Base-by-base conservation (phyloP, 2,113 vertebrate genomes). In the Rattus norvegicus region DNA sequence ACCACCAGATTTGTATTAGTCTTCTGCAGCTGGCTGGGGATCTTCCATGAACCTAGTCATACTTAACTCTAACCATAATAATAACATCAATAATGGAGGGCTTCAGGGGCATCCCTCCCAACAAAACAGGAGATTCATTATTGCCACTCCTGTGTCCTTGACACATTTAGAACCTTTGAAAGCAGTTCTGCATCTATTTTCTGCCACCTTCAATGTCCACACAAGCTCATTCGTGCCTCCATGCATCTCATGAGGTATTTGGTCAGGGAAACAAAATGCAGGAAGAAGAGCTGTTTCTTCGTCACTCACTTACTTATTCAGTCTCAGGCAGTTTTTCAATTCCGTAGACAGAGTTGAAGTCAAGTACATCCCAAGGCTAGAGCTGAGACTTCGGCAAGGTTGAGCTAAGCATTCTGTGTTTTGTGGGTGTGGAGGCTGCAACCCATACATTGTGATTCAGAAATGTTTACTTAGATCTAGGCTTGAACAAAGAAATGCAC, bases 391-490 rank as follows among this genome's bases (percentile, higher is more conserved):
- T 76, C 30, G 52, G 61, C 19, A 19, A 20, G 52, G 7, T 72
- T 79, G 61, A 43, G 43, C 43, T 43, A 43, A 43, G 43, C 43
- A 43, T 43, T 43, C 43, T 43, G 26, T 8, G 43, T 14, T 73
- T 47, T 94, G 33, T 10, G 20, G 33, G 9, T 26, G 77, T 67
- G 33, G 80, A 76, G 43, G 61, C 26, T 28, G 73, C 6, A 67
- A 2, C 26, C 43, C 3, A 63, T 59, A 33, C 14, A 26, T 24
- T 87, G 56, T 39, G 24, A 67, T 83, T 30, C 30, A 59, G 75
- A 43, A 90, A 8, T 79, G 91, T 91, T 91, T 84, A 56, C 33
- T 73, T 91, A 65, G 16, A 79, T 90, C 70, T 92, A 1, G 81
- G 81, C 28, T 88, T 49, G 65, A 93, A 36, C 47, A 75, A 54